Conservation (phyloP, 2,888 invertebrate genomes). For the Craniophora ligustri region DNA sequence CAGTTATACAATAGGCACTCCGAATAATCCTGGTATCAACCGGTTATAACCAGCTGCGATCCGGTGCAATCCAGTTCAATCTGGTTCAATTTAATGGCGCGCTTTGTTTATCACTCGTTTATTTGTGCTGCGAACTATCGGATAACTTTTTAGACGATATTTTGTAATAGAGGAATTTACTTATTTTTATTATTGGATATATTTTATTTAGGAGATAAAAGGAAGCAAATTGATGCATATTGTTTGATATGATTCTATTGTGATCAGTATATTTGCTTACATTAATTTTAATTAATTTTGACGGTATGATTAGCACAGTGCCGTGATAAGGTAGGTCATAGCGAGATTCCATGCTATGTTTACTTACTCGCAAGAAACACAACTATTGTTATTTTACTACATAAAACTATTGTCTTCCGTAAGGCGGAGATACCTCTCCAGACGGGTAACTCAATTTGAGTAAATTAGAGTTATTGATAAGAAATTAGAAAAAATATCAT, state of each 20-base stretch:
- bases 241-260: not conserved
- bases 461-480: too few species aligned
- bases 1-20: slow-evolving; percentile 39
- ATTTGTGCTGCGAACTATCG: slow-evolving; percentile 23
- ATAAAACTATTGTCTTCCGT: too few species aligned
- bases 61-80: slow-evolving; percentile 32
- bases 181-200: not conserved
- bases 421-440: too few species aligned
- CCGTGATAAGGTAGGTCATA: too few species aligned
- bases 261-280: too few species aligned
- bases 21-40: slow-evolving; percentile 45
- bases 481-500: too few species aligned
- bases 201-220: not conserved
- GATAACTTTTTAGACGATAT: slow-evolving; percentile 24
- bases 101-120: slow-evolving; percentile 37
- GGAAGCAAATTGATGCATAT: not conserved
- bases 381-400: too few species aligned
- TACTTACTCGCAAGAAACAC: too few species aligned
- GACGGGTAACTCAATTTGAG: too few species aligned
- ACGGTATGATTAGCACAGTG: too few species aligned
- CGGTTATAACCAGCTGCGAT: slow-evolving; percentile 29
- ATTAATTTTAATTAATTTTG: too few species aligned
- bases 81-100: slow-evolving; percentile 50
- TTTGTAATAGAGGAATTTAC: slow-evolving; percentile 7
- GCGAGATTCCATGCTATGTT: too few species aligned